phyloP scores from a whole-genome alignment of 1,140 invertebrate genomes.

The Lordiphosa clarofinis region DNA sequence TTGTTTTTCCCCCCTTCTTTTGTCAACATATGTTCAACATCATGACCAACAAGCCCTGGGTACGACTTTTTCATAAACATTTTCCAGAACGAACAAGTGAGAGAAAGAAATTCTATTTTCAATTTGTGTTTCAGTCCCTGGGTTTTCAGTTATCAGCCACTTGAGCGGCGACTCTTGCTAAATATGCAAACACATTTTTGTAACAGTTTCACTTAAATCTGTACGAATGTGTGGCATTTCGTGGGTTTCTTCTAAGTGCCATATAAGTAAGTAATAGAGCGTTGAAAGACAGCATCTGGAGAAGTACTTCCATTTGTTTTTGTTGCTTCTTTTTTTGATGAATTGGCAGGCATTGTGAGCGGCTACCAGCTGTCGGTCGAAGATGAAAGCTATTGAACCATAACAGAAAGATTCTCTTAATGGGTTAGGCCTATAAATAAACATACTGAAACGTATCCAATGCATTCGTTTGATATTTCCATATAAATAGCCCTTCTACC shows the following conservation, averaged over 20 bases:
- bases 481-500: slow-evolving; percentile 30
- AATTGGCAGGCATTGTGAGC: slow-evolving; percentile 38
- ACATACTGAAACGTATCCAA: background rate
- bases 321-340: too few relatives aligned
- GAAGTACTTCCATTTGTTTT: slow-evolving; percentile 10
- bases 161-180: slow-evolving; percentile 57
- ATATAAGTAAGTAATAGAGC: slow-evolving; percentile 46
- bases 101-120: slow-evolving; percentile 32
- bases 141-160: slow-evolving; percentile 31
- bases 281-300: slow-evolving; percentile 46
- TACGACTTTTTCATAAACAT: slow-evolving; percentile 53
- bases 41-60: slow-evolving; percentile 55
- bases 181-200: slow-evolving; percentile 70
- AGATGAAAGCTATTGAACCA: slow-evolving; percentile 63
- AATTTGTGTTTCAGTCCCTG: slow-evolving; percentile 3
- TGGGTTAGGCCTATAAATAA: slow-evolving; percentile 42
- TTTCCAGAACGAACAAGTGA: slow-evolving; percentile 4
- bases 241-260: slow-evolving; percentile 50
- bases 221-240: slow-evolving; percentile 29
- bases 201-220: slow-evolving; percentile 40
- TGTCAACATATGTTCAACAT: slow-evolving; percentile 72
- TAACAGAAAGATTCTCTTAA: slow-evolving; percentile 38
- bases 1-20: slow-evolving; percentile 34
- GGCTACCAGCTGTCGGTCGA: slow-evolving; percentile 55
- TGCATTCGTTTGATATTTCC: slow-evolving; percentile 46